A percentile compares a stretch with the other conserved stretches of the same genome.
phyloP scores from a whole-genome alignment of 64 coral and sea anemone species.

The Orbicella faveolata region DNA sequence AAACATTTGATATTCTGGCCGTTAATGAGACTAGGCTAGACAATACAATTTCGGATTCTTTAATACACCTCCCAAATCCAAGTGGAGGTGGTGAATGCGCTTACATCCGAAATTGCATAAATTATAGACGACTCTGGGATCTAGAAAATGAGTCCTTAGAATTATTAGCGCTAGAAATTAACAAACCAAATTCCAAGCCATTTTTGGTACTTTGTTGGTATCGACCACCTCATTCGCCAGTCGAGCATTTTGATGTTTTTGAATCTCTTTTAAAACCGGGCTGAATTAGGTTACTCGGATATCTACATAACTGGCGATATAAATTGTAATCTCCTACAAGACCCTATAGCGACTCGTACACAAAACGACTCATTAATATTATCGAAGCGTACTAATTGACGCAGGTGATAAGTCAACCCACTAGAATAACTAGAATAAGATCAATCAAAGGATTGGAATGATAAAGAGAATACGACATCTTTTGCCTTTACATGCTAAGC shows the following conservation, averaged over 20 bases:
- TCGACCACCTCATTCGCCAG: slow-evolving; percentile 4
- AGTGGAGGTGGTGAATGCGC: background rate
- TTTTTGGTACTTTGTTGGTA: slow-evolving; percentile 37
- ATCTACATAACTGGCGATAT: slow-evolving; percentile 37
- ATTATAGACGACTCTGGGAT: background rate
- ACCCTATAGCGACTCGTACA: background rate
- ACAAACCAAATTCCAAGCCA: slow-evolving; percentile 17
- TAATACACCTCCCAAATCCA: background rate
- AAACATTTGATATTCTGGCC: background rate
- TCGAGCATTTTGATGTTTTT: slow-evolving; percentile 13
- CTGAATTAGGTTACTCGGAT: background rate
- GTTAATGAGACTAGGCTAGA: background rate
- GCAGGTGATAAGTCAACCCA: background rate
- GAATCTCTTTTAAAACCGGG: background rate
- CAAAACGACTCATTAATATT: background rate
- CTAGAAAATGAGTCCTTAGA: background rate
- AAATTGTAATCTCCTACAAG: slow-evolving; percentile 27
- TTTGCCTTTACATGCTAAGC: too few relatives aligned
- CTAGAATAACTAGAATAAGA: background rate
- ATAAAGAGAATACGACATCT: too few relatives aligned
- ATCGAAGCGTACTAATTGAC: background rate
- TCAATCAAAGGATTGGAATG: too few relatives aligned
- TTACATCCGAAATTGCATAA: background rate
- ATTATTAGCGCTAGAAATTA: background rate
- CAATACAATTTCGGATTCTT: background rate